Evolutionary conservation across 2,888 invertebrate genomes (phyloP), one percentile per base, ranked within the genome.

Genomic region (Platycheirus albimanus): DNA sequence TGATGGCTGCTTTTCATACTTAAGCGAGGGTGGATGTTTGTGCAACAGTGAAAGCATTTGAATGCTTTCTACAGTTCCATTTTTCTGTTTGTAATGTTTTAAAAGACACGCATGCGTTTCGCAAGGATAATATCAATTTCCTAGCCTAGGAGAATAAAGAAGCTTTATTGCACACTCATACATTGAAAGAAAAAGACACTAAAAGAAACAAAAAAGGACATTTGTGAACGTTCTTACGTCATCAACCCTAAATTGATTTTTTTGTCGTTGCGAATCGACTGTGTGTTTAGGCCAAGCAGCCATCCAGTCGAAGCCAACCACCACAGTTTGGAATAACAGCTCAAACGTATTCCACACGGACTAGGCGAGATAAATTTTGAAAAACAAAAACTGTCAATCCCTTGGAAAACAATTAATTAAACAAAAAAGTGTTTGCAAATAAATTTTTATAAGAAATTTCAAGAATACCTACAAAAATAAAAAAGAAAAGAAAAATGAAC

Each of bases 181-280:
- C 77, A 33, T 17, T 64, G 30, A 51, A 15, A 8, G 1, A 33
- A 36, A 36, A 41, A 7, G 15, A 17, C 36, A 15, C 8, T 41
- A 36, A n/a, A n/a, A 47, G 54, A 24, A 38, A 56, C 11, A 38
- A 17, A 74, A 70, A 49, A 77, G 41, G 45, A 66, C 63, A 49
- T 19, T 61, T 45, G 6, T 45, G 61, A 47, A 13, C 56, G 76
- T 64, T 81, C 86, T 86, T 86, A 86, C 86, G 86, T 86, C 86
- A 86, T 85, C 85, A 85, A 85, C 80, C 76, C 76, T 84, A 70
- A 70, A 70, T 75, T 75, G 63, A 74, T 17, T 54, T 67, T 66
- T 28, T 58, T 43, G 43, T 5, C 64, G 41, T 56, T 45, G 45
- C 45, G 41, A 67, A 63, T 64, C 24, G 19, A 20, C 49, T 63